Evolutionary conservation across 1,140 invertebrate genomes (phyloP).

Genomic region (Drosophila guanche): DNA sequence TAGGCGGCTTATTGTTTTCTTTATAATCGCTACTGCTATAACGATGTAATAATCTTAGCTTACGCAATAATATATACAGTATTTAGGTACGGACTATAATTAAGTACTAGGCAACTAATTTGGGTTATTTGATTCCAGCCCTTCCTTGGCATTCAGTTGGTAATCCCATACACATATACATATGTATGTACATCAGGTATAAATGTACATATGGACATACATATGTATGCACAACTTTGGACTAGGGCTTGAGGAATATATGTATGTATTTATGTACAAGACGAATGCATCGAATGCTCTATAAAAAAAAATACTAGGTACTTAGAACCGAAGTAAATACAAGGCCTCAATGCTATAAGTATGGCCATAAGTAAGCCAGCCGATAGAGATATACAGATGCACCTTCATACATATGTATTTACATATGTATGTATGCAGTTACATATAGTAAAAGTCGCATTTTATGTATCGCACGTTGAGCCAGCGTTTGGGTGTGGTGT

Average conservation of each 20-base stretch:
- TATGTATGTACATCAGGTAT: slow-evolving; percentile 11
- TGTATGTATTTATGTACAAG: slow-evolving; percentile 33
- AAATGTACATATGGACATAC: background rate
- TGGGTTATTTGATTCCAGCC: slow-evolving; percentile 44
- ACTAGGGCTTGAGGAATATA: slow-evolving; percentile 51
- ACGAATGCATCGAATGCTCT: slow-evolving; percentile 29
- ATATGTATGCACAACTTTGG: slow-evolving; percentile 64
- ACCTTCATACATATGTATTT: background rate
- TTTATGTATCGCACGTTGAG: slow-evolving; percentile 4
- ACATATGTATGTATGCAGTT: background rate
- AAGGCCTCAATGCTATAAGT: slow-evolving; percentile 49
- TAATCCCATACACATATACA: slow-evolving; percentile 6
- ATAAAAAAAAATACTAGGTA: slow-evolving; percentile 63
- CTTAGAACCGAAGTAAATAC: slow-evolving; percentile 71
- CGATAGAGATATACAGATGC: slow-evolving; percentile 12
- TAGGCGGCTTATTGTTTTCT: slow-evolving; percentile 1
- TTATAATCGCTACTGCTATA: slow-evolving; percentile 35
- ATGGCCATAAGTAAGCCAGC: slow-evolving; percentile 17
- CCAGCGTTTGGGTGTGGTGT: background rate
- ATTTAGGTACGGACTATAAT: slow-evolving; percentile 12
- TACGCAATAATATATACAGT: slow-evolving; percentile 25
- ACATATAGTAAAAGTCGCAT: background rate
- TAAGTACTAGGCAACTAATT: slow-evolving; percentile 29
- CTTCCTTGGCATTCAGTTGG: slow-evolving; percentile 13
- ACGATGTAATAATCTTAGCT: slow-evolving; percentile 11